Evolutionary conservation across 2,888 invertebrate species (phyloP), one percentile per base, ranked within the genome.

Genomic region (Agrochola lota): DNA sequence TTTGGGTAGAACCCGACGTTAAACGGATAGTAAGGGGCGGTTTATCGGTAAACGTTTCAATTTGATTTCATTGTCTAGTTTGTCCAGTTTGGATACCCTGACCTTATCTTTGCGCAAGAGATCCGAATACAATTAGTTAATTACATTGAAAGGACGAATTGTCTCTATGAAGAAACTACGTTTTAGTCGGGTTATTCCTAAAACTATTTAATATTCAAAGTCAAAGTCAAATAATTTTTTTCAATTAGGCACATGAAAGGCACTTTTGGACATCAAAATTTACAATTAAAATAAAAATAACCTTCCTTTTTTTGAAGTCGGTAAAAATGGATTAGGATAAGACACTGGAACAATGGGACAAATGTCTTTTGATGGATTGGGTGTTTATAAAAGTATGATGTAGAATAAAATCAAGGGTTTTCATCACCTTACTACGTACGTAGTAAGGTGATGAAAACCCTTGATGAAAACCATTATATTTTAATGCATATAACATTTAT

Each of bases 31-130:
- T 78, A 62, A 70, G 60, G 74, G 69, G 52, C 83, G 83, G 86
- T 74, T 83, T 83, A 86, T 86, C 84, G 78, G 74, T 66, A 86
- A 84, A 63, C 86, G 79, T 72, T 78, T 70, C 84, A 83, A 86
- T 84, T 84, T 78, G 78, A 86, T 84, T 86, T 78, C 83, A 84
- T 84, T 86, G 84, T 84, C 74, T 78, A 60, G 71, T 78, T 71
- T 68, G 77, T 78, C 59, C 69, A 77, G 63, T 63, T 57, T 8
- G 74, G 71, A 30, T 60, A 59, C 17, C 35, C 35, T 30, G 46
- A 46, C 82, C 78, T 82, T 83, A 86, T 84, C 86, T 82, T 46
- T 23, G 55, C 26, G 20, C 40, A 17, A 64, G 63, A 78, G 77
- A 73, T 74, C 62, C 71, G 85, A 71, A 77, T 60, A 78, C 84